These are phyloP conservation scores for Esox niger DNA, from an alignment of 2,113 vertebrate species.

Conservation along the genomic window DNA sequence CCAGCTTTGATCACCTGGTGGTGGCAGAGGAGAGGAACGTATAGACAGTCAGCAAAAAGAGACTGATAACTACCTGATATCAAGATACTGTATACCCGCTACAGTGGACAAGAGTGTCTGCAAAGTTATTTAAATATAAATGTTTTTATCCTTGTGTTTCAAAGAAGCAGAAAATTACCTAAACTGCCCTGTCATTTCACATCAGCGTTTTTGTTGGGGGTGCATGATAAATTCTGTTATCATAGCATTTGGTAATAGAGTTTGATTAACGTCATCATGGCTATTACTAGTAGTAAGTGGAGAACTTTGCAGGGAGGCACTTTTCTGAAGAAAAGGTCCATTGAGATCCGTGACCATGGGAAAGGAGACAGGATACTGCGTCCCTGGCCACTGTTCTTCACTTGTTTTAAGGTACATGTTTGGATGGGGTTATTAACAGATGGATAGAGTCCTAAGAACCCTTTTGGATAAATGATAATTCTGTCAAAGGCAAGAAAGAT, in stretches of 20 bases:
- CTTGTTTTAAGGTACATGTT: slow-evolving; percentile 57
- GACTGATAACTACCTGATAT: slow-evolving; percentile 10
- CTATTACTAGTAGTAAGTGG: slow-evolving; percentile 61
- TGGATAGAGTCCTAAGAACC: too few relatives aligned
- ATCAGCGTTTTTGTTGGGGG: slow-evolving; percentile 40
- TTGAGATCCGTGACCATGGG: slow-evolving; percentile 58
- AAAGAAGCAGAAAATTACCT: slow-evolving; percentile 34
- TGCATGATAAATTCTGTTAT: slow-evolving; percentile 18
- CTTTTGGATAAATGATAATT: too few relatives aligned
- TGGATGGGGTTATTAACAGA: too few relatives aligned
- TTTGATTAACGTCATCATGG: slow-evolving; percentile 59
- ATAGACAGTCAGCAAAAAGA: slow-evolving; percentile 6
- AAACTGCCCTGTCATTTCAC: slow-evolving; percentile 4
- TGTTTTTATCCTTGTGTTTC: too few relatives aligned
- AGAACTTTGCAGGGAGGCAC: slow-evolving; percentile 36
- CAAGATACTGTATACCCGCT: too few relatives aligned
- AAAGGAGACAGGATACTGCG: slow-evolving; percentile 56
- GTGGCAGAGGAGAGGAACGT: slow-evolving; percentile 30
- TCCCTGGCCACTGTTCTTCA: slow-evolving; percentile 50
- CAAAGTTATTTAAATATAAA: too few relatives aligned
- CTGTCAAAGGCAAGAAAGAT: too few relatives aligned
- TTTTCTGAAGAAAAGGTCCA: slow-evolving; percentile 64
- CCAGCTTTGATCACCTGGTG: slow-evolving; percentile 92
- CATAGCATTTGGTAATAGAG: slow-evolving; percentile 36
- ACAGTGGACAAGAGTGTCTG: too few relatives aligned